phyloP scores from a whole-genome alignment of 2,888 invertebrate genomes.

The Isoperla grammatica region DNA sequence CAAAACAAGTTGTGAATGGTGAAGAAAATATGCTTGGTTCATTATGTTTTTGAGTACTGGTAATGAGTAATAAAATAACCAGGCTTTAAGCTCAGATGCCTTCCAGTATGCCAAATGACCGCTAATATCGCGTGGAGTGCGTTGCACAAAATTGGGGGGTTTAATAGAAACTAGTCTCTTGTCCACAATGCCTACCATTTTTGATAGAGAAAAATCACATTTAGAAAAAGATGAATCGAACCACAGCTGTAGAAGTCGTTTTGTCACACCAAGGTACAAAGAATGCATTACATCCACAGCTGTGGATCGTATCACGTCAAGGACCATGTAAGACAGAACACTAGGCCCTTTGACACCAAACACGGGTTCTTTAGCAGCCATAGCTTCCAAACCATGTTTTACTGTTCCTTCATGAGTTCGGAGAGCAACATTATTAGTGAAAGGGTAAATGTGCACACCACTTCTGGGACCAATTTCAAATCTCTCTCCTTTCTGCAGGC shows the following conservation, averaged over 20 bases:
- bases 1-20: conserved; percentile 29
- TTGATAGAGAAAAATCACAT: conserved; percentile 20
- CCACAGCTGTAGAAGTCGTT: conserved; percentile 18
- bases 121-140: conserved; percentile 27
- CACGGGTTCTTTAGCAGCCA: neutral
- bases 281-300: conserved; percentile 20
- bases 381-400: conserved; percentile 3
- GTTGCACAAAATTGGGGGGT: conserved; percentile 29
- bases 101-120: conserved; percentile 30
- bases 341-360: conserved; percentile 21
- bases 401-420: neutral
- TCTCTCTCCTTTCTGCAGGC: neutral
- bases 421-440: neutral
- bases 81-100: conserved; percentile 31
- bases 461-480: neutral
- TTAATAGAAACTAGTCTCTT: conserved; percentile 19
- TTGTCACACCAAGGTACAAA: conserved; percentile 16
- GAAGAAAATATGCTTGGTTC: conserved; percentile 27
- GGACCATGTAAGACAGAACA: conserved; percentile 16
- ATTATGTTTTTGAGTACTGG: conserved; percentile 30
- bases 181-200: conserved; percentile 22
- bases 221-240: conserved; percentile 18
- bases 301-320: conserved; percentile 15
- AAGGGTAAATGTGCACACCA: neutral
- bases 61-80: conserved; percentile 31